These are phyloP conservation scores for Brenthis daphne DNA, from an alignment of 2,888 invertebrate species.

Conservation along the genomic window DNA sequence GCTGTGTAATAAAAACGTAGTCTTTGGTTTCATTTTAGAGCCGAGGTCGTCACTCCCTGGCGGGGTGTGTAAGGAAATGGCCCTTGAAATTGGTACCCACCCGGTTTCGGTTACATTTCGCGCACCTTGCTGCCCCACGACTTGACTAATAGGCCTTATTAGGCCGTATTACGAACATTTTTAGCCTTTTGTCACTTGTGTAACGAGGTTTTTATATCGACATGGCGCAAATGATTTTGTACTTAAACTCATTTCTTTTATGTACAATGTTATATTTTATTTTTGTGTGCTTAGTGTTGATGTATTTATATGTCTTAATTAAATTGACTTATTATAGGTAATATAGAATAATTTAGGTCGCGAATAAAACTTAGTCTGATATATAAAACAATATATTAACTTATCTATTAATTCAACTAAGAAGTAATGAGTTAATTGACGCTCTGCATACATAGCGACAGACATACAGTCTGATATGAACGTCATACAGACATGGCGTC, in stretches of 20 bases:
- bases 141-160: conserved; percentile 73
- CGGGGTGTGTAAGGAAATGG: conserved; percentile 72
- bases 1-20: conserved; percentile 49
- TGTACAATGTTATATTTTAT: conserved; percentile 2
- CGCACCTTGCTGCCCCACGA: conserved; percentile 70
- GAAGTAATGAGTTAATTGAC: too few species aligned
- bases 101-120: conserved; percentile 62
- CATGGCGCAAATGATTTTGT: conserved; percentile 27
- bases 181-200: conserved; percentile 64
- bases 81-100: conserved; percentile 75
- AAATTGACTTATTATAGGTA: too few species aligned
- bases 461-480: too few species aligned
- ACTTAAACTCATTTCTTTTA: conserved; percentile 31
- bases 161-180: conserved; percentile 49
- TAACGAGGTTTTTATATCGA: conserved; percentile 48
- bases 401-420: too few species aligned
- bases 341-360: too few species aligned
- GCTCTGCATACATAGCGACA: too few species aligned
- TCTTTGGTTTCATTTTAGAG: conserved; percentile 61
- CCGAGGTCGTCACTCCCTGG: conserved; percentile 46
- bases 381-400: too few species aligned
- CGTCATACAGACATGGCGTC: too few species aligned
- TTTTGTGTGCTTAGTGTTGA: too few species aligned
- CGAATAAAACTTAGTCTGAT: too few species aligned
- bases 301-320: too few species aligned